Evolutionary conservation across 2,888 invertebrate species (phyloP), one percentile per base, ranked within the genome.

Genomic region (Epiperipatus broadwayi): DNA sequence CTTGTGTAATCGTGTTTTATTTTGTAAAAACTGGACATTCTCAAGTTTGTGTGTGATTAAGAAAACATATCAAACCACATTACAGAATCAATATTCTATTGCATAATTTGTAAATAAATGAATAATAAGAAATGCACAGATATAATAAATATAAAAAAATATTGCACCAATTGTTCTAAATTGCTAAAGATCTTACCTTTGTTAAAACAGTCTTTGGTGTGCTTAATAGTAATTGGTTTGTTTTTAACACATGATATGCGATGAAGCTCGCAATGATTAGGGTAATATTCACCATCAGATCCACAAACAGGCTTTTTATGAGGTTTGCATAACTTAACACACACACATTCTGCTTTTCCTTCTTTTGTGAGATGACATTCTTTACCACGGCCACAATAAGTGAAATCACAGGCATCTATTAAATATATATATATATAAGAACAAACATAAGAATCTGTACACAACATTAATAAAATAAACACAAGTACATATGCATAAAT

Each of bases 231-330:
- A 46, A 73, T 66, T 45, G 64, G 58, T 7, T 59, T 60, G 21
- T 64, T 62, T 21, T 64, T 57, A 32, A 68, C 56, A 54, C 74
- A 74, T 14, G 72, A 69, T 2, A 70, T 65, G 39, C 69, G 61
- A 50, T 73, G 72, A 22, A 74, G 60, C 49, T 73, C 71, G 55
- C 74, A 74, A 54, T 73, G 73, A 56, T 71, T 73, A 34, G 67
- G 64, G 53, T 74, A 74, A 42, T 72, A 63, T 49, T 65, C 64
- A n/a, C 72, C 72, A 52, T 74, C 71, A 21, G 70, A 69, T 40
- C 72, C 73, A 50, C 74, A 74, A 37, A 73, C 70, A 27, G 68
- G 45, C 59, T 54, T 69, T 65, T 49, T 65, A 63, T 46, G 67
- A 18, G 35, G 30, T 21, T 41, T 41, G 32, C 43, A 46, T 18